Conservation (phyloP, 2,797 vertebrate genomes). For the Psittacula echo region DNA sequence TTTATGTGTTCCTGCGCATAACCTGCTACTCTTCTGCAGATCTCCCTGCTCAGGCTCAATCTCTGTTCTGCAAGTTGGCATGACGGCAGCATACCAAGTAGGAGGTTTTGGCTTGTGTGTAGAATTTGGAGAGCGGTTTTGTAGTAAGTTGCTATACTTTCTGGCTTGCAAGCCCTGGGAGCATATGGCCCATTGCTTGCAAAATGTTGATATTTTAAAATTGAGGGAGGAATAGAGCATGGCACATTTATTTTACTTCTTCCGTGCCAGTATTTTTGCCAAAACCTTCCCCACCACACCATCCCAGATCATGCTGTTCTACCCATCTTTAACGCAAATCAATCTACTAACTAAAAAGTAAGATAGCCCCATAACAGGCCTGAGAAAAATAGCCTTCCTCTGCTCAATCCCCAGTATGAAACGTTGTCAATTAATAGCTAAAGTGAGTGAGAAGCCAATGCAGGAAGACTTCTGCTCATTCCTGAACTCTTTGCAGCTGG, state of each 20-base stretch:
- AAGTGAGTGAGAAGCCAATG: not conserved
- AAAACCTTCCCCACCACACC: conserved; percentile 43
- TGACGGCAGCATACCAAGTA: conserved; percentile 74
- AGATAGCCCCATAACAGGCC: not conserved
- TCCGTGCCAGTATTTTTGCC: conserved; percentile 72
- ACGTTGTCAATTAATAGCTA: not conserved
- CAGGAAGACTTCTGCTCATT: conserved; percentile 11
- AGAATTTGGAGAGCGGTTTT: conserved; percentile 73
- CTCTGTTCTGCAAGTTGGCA: conserved; percentile 64
- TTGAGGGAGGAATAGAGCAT: conserved; percentile 71
- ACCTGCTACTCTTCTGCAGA: conserved; percentile 21
- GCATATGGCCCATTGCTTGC: conserved; percentile 74
- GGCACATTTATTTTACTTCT: conserved; percentile 75
- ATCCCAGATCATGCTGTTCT: conserved; percentile 57
- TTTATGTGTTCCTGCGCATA: not conserved
- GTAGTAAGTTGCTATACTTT: conserved; percentile 74
- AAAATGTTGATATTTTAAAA: conserved; percentile 77
- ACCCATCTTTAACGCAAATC: conserved; percentile 55
- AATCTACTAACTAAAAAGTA: not conserved
- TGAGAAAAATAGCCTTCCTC: conserved; percentile 4
- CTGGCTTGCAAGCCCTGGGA: conserved; percentile 72
- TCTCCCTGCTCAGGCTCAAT: conserved; percentile 44
- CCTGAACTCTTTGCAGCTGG: conserved; percentile 59
- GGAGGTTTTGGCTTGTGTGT: conserved; percentile 74
- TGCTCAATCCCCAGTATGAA: not conserved